Percentiles rank a stretch among this genome's conserved stretches.
Evolutionary conservation across 2,113 vertebrate genomes (phyloP).

Genomic region (Hyla sarda): DNA sequence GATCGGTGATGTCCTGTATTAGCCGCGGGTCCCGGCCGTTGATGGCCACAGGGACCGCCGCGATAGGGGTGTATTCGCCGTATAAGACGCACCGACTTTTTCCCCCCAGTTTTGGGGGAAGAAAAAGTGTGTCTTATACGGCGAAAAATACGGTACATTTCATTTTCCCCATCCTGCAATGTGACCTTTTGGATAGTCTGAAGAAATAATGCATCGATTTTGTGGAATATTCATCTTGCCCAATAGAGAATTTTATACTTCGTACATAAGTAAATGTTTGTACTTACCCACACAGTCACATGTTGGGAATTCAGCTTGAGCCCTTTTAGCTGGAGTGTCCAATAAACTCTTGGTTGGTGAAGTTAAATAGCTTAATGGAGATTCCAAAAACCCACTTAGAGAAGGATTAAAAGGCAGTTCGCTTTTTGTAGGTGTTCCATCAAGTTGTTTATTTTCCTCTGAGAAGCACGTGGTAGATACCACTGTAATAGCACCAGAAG

Average conservation of each 20-base stretch:
- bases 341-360: constrained; percentile 92
- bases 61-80: too few species aligned
- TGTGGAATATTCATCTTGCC: background rate
- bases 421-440: constrained; percentile 88
- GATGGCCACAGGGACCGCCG: too few species aligned
- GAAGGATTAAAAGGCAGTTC: constrained; percentile 85
- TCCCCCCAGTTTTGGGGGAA: too few species aligned
- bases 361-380: constrained; percentile 92
- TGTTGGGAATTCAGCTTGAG: constrained; percentile 88
- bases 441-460: constrained; percentile 74
- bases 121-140: too few species aligned
- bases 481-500: constrained; percentile 89
- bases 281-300: constrained; percentile 94
- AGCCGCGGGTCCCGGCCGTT: too few species aligned
- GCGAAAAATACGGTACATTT: too few species aligned
- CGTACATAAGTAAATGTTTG: fast-evolving
- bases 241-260: background rate
- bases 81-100: too few species aligned
- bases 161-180: background rate
- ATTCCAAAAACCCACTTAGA: constrained; percentile 92
- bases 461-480: constrained; percentile 92
- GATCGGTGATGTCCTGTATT: too few species aligned
- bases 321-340: constrained; percentile 89
- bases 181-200: background rate
- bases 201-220: background rate